A percentile compares a stretch with the other conserved stretches of the same genome.
These are phyloP conservation scores for Athripsodes cinereus DNA, from an alignment of 2,888 invertebrate genomes.

Conservation along the genomic window DNA sequence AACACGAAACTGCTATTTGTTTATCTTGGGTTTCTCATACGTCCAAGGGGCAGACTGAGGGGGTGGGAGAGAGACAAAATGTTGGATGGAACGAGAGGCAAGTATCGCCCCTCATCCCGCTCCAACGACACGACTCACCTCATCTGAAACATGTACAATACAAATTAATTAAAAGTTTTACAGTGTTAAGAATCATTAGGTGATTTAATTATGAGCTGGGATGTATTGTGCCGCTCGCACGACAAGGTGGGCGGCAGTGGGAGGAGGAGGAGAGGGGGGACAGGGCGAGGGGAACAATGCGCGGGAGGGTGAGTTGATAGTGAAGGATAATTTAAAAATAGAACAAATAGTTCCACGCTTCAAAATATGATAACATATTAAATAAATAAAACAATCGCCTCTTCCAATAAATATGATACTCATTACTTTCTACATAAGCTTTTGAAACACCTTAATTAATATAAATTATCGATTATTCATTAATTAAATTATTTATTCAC, in stretches of 20 bases:
- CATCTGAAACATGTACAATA: conserved; percentile 29
- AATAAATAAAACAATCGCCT: too few species aligned
- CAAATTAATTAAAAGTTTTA: conserved; percentile 29
- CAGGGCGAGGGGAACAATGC: conserved; percentile 2
- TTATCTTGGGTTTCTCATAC: conserved; percentile 30
- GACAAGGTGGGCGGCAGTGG: background rate
- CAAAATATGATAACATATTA: too few species aligned
- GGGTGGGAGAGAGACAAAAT: conserved; percentile 26
- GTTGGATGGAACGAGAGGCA: conserved; percentile 11
- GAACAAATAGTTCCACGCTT: background rate
- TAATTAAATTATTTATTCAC: too few species aligned
- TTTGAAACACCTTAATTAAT: too few species aligned
- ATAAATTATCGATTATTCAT: too few species aligned
- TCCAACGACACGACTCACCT: conserved; percentile 36
- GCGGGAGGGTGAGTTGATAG: background rate
- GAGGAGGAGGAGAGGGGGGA: background rate
- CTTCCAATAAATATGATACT: too few species aligned
- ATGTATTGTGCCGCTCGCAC: conserved; percentile 26
- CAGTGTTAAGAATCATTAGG: conserved; percentile 29
- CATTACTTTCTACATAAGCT: too few species aligned
- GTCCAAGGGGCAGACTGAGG: conserved; percentile 34
- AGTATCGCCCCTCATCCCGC: conserved; percentile 29
- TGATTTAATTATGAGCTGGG: conserved; percentile 28
- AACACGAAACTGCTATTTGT: conserved; percentile 29
- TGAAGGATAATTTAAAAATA: background rate